Base-by-base conservation (phyloP, 2,888 invertebrate species). In the Drosophila testacea region DNA sequence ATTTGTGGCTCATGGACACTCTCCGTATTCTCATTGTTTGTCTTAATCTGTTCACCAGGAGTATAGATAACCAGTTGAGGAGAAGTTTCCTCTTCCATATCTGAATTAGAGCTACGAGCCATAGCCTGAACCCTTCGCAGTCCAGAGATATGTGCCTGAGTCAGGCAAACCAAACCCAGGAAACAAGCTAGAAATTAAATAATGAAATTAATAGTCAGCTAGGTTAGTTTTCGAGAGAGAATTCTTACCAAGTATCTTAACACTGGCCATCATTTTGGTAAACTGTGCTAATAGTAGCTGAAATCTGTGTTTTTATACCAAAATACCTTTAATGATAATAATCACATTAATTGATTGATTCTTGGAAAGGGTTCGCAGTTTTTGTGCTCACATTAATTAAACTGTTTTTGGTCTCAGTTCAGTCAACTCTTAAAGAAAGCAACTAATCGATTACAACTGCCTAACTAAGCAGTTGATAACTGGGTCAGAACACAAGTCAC, bases 61-160 rank as follows among this genome's bases (percentile, higher is more conserved):
- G 91, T 65, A 34, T 80, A 89, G 0, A 89, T 73, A 4, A 90
- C 56, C 41, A 88, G 68, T 62, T 89, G 90, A 0, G 83, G 73
- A 0, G 59, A 42, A 38, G 27, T 57, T 0, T 63, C 81, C 4
- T 65, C 36, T 4, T 71, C 59, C 0, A 9, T 5, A 0, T 74
- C 79, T 11, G 48, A 54, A 2, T 46, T 36, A 65, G 64, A 61
- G 66, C 74, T 81, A 0, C 89, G 85, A 2, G 74, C 87, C 3
- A 77, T 27, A 4, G 56, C 68, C 39, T 73, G 63, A 0, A 76
- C 48, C 1, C 71, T 69, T 0, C 64, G 72, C 0, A 71, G 16
- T 6, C 52, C 64, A 0, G 72, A 13, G 4, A 71, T 50, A 16
- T 81, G 81, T 0, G 77, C 81, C 13, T 76, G 55, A 0, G 52